Evolutionary conservation across 2,113 vertebrate species (phyloP).

Genomic region (Anoplopoma fimbria): DNA sequence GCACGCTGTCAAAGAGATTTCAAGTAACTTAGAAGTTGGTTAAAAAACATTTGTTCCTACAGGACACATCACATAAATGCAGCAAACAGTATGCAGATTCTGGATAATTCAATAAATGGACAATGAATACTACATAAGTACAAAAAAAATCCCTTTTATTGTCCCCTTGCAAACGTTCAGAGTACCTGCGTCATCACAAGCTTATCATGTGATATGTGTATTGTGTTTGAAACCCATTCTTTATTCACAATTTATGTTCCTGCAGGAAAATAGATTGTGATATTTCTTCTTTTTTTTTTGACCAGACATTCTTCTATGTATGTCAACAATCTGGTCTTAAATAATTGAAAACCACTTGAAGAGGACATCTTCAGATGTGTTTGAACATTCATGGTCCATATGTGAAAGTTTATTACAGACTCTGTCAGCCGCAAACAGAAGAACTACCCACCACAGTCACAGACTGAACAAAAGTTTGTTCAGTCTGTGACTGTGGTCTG

Average conservation of each 20-base stretch:
- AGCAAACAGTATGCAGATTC: background rate
- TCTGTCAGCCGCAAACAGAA: background rate
- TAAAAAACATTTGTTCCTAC: background rate
- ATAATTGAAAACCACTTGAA: background rate
- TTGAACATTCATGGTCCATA: background rate
- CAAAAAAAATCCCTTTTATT: background rate
- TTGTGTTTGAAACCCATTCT: background rate
- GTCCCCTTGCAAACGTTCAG: too few relatives aligned
- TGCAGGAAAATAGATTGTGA: background rate
- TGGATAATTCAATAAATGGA: background rate
- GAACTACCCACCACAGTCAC: too few relatives aligned
- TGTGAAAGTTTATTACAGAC: background rate
- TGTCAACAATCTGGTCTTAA: background rate
- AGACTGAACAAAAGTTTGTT: background rate
- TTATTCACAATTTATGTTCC: background rate
- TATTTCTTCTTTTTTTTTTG: background rate
- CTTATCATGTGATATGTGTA: background rate
- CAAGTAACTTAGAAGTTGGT: background rate
- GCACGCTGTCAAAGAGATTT: conserved; percentile 69
- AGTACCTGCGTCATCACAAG: too few relatives aligned
- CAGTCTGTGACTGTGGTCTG: background rate
- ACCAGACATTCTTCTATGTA: background rate
- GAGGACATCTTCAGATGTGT: background rate
- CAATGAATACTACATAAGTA: background rate
- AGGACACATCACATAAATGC: background rate